Base-by-base conservation (phyloP, 1,140 invertebrate genomes). In the Drosophila virilis region DNA sequence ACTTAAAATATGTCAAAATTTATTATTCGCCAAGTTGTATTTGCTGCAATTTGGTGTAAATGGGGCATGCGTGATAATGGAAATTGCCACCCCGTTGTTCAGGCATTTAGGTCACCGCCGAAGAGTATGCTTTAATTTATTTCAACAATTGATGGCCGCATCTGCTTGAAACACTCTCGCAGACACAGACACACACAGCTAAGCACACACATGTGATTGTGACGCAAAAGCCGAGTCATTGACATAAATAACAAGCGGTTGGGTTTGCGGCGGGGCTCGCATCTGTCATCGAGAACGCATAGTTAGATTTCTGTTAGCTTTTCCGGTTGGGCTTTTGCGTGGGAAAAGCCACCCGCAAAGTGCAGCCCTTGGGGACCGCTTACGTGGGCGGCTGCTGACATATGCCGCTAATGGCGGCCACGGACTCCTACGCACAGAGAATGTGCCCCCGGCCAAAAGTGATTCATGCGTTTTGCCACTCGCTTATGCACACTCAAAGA, bases 111-210 rank as follows among this genome's bases (percentile, higher is more conserved):
- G 83, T 72, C 77, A 77, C 69, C 79, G 84, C 83, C 83, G 33
- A 65, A 77, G 73, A 86, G 83, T 86, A 86, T 86, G 79, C 84
- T 69, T 74, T 78, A 83, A 77, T 71, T 77, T 79, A 79, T 70
- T 66, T 69, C 13, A 62, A 62, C 43, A 71, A 77, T 77, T 72
- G 79, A 77, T 60, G 60, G 72, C 50, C 46, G 59, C 52, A 60
- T 66, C 52, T 59, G 51, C 54, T 59, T 42, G 15, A 66, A 67
- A 28, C 40, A 38, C 57, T 42, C 59, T 43, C 40, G 8, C 46
- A 38, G 17, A n/a, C 45, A 32, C n/a, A n/a, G 8, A 13, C 57
- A 35, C 13, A 40, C 42, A 48, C 42, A 45, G 38, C 8, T 61
- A 62, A 35, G 57, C 28, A 61, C 3, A 9, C 50, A 15, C 50